phyloP scores from a whole-genome alignment of 2,888 invertebrate genomes.

The Ormyrus rosae region DNA sequence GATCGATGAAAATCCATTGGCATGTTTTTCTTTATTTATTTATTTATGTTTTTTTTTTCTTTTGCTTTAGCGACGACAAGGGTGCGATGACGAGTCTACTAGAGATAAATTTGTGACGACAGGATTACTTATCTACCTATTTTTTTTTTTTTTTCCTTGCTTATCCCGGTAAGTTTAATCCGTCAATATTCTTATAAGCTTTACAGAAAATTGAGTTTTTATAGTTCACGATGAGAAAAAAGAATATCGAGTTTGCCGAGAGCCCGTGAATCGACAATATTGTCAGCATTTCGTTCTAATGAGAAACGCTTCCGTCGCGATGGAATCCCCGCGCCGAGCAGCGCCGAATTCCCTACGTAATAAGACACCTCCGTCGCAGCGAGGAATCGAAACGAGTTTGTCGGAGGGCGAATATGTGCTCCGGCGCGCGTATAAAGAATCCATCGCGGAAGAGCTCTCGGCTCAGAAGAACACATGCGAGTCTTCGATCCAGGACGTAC shows the following conservation, averaged over 20 bases:
- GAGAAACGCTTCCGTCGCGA: constrained; percentile 24
- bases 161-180: constrained; percentile 27
- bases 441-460: background rate
- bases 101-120: constrained; percentile 28
- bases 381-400: too few relatives aligned
- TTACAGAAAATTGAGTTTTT: constrained; percentile 36
- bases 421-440: background rate
- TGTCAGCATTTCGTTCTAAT: constrained; percentile 48
- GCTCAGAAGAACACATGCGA: constrained; percentile 44
- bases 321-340: background rate
- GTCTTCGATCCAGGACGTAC: constrained; percentile 39
- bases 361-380: too few relatives aligned
- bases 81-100: constrained; percentile 18
- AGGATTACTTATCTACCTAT: constrained; percentile 36
- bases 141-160: constrained; percentile 13
- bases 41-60: constrained; percentile 2
- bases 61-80: constrained; percentile 13
- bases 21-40: constrained; percentile 5
- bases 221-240: constrained; percentile 44
- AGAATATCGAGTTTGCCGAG: constrained; percentile 52
- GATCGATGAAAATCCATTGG: constrained; percentile 37
- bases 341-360: too few relatives aligned
- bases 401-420: too few relatives aligned
- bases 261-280: constrained; percentile 47
- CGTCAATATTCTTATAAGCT: constrained; percentile 33